Base-by-base conservation (phyloP, 2,797 vertebrate species). In the Decapterus maruadsi region DNA sequence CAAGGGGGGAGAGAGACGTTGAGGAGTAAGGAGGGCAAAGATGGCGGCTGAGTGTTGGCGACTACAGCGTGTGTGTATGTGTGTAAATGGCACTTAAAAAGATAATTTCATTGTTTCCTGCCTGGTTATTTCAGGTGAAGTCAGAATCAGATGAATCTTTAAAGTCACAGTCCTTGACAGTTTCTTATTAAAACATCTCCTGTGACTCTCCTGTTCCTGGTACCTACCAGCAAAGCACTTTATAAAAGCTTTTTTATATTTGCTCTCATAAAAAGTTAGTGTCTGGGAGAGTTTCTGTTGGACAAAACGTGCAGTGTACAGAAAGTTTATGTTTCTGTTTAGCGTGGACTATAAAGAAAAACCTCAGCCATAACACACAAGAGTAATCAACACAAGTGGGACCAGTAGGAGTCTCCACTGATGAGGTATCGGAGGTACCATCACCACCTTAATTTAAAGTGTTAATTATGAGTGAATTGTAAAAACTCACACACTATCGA, bases 1-100 rank as follows among this genome's bases (percentile, higher is more conserved):
- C 86, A 88, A 80, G 73, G 43, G 8, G 42, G 85, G 83, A 87
- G 75, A 79, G 65, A 85, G 90, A 90, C 78, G 38, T 85, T 81
- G 88, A 89, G 67, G 43, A 82, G 86, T 79, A 86, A 90, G 83
- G 85, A 90, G 91, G 83, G 81, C 83, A 86, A 86, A 88, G 88
- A 92, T 86, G 91, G 90, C 72, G 75, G 72, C 75, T 81, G 80
- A 81, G 87, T 62, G 72, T 77, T 63, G 85, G 83, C 14, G 84
- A 89, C 80, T 89, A 77, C 68, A 43, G 69, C 53, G 1, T 71
- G 50, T 68, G 50, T 78, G 22, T 75, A 81, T 61, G 20, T 36
- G 34, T 36, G 7, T 72, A 59, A 55, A 75, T 45, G 82, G 78
- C 71, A 82, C 82, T 80, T 78, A 67, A 90, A 87, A 85, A 62